These are phyloP conservation scores for Bradysia coprophila DNA, from an alignment of 1,140 invertebrate genomes.

Conservation along the genomic window DNA sequence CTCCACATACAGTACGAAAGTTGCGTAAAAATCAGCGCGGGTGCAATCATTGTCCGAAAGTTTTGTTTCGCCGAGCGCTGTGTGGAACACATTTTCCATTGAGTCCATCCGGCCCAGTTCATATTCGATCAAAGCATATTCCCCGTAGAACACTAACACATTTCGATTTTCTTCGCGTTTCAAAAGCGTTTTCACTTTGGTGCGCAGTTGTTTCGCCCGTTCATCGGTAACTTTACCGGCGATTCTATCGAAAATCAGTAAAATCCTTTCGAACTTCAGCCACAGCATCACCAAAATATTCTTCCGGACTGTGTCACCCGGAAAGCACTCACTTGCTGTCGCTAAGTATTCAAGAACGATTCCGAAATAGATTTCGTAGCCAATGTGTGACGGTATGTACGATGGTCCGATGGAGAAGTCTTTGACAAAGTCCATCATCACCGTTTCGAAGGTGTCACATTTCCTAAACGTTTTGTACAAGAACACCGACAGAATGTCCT, in stretches of 20 bases:
- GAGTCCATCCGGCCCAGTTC: slow-evolving; percentile 27
- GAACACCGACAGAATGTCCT: slow-evolving; percentile 14
- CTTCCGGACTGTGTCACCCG: slow-evolving; percentile 15
- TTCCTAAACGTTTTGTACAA: slow-evolving; percentile 7
- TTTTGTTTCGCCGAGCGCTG: slow-evolving; percentile 11
- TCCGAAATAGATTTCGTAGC: slow-evolving; percentile 34
- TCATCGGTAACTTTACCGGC: slow-evolving; percentile 19
- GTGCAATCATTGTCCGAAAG: slow-evolving; percentile 11
- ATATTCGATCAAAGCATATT: slow-evolving; percentile 39
- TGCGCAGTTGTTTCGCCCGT: slow-evolving; percentile 27
- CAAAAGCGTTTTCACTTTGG: slow-evolving; percentile 31
- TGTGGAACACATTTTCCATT: slow-evolving; percentile 26
- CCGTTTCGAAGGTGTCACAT: slow-evolving; percentile 2
- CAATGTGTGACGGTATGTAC: slow-evolving; percentile 33
- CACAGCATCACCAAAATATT: slow-evolving; percentile 34
- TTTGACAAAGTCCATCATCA: slow-evolving; percentile 9
- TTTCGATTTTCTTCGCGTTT: slow-evolving; percentile 31
- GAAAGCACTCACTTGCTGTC: slow-evolving; percentile 20
- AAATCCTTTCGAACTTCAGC: slow-evolving; percentile 35
- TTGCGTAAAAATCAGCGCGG: slow-evolving; percentile 8
- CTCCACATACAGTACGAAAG: slow-evolving; percentile 10
- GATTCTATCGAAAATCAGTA: slow-evolving; percentile 28
- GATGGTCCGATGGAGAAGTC: slow-evolving; percentile 30
- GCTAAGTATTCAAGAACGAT: slow-evolving; percentile 26
- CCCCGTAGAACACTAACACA: slow-evolving; percentile 33